A percentile compares a stretch with the other conserved stretches of the same genome.
Evolutionary conservation across 2,797 vertebrate genomes (phyloP).

Genomic region (Peromyscus melanophrys): DNA sequence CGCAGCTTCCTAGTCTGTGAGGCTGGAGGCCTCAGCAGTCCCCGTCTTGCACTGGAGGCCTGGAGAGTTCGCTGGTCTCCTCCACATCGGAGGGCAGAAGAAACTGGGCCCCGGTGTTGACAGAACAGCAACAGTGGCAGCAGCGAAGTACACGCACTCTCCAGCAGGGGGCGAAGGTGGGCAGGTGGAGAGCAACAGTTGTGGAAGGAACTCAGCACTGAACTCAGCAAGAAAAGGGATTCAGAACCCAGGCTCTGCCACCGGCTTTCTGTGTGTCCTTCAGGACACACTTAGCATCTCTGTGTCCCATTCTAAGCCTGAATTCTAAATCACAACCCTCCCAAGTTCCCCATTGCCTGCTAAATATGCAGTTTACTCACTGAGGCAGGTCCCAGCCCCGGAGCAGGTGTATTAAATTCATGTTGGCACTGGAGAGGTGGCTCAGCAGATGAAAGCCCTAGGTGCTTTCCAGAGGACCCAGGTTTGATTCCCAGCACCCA

Average conservation of each 20-base stretch:
- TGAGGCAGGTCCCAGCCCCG: neutral
- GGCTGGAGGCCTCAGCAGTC: neutral
- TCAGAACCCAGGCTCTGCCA: neutral
- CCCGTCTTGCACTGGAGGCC: neutral
- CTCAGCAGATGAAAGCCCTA: neutral
- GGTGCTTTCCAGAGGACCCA: neutral
- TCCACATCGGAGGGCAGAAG: neutral
- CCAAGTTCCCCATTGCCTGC: neutral
- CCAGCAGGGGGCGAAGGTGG: neutral
- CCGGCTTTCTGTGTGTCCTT: neutral
- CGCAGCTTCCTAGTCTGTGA: neutral
- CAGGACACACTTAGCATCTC: constrained; percentile 1
- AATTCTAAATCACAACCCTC: neutral
- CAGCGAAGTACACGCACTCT: neutral
- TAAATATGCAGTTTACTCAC: neutral
- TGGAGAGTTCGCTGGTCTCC: neutral
- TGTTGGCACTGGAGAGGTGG: neutral
- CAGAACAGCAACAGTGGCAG: neutral
- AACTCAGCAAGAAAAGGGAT: neutral
- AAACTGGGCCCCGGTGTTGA: neutral
- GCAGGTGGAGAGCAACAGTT: neutral
- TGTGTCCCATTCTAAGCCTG: neutral
- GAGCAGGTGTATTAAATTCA: neutral
- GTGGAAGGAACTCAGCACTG: neutral
- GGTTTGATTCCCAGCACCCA: neutral